These are phyloP conservation scores for Oncorhynchus clarkii DNA, from an alignment of 2,113 vertebrate species.

Conservation along the genomic window DNA sequence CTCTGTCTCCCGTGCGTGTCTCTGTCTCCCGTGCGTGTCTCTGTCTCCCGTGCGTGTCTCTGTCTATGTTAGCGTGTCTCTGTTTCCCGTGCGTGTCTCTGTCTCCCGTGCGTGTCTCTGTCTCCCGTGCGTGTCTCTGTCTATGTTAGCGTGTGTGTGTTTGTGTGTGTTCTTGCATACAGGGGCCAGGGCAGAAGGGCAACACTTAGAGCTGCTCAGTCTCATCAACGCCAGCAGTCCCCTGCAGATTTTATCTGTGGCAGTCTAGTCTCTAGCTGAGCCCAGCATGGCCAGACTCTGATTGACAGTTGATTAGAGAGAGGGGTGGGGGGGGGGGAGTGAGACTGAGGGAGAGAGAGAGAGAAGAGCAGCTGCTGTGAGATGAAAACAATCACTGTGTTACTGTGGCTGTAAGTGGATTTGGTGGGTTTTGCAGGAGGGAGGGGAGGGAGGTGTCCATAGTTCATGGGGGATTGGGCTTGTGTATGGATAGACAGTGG, in stretches of 20 bases:
- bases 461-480: no score
- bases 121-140: no score
- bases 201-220: no score
- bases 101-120: no score
- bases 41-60: no score
- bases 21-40: no score
- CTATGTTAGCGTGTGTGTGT: neutral
- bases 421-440: slow-evolving; percentile 56
- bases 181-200: no score
- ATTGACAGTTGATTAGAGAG: slow-evolving; percentile 55
- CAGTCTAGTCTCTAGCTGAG: neutral
- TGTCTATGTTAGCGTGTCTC: no score
- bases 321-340: neutral
- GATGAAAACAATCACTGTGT: slow-evolving; percentile 56
- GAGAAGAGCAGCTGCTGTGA: slow-evolving; percentile 54
- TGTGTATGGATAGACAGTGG: no score
- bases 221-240: neutral
- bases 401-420: slow-evolving; percentile 61
- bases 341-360: slow-evolving; percentile 13
- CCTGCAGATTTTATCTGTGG: neutral
- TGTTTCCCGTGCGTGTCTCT: no score
- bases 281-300: neutral
- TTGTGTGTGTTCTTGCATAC: neutral
- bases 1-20: no score
- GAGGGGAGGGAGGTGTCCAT: neutral